Evolutionary conservation across 2,113 vertebrate species (phyloP), one percentile per base, ranked within the genome.

Genomic region (Aleadryas rufinucha): DNA sequence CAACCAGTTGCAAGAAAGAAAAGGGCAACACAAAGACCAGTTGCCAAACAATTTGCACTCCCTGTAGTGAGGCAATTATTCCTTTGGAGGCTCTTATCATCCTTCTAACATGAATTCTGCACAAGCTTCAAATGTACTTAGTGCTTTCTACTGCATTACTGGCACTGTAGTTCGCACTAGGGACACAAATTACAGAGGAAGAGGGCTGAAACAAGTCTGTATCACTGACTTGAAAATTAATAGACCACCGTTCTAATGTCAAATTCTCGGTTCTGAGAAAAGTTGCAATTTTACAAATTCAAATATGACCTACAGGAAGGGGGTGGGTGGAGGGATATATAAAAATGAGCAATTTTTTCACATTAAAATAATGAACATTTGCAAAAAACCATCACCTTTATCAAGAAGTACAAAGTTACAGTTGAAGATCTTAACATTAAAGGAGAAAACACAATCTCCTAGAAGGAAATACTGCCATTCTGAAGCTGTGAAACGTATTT

Each of bases 101-200:
- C 37, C 78, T 89, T 64, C 47, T 35, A 49, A 33, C 20, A 49
- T 59, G 68, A 91, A 82, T 93, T 95, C 61, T 94, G 28, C 44
- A 50, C 45, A 69, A 90, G 33, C 49, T 87, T 69, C 66, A 94
- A 94, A 70, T 85, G 44, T 47, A 35, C 69, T 95, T 88, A 85
- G 56, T 0, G 0, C 49, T 95, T 93, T 72, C 41, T 70, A 22
- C 41, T 61, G 28, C 70, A 64, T 87, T 93, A 57, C 42, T 79
- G 66, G 72, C 54, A 85, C 54, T 71, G 52, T 37, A 79, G 60
- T 53, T 90, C 90, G 84, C 3, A 10, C 16, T 41, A 30, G 66
- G 59, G 90, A 60, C 79, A 76, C 28, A 92, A 93, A 92, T 82
- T 82, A 76, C 61, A 84, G 84, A 66, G 39, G 26, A 96, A 91